These are phyloP conservation scores for Mareca strepera DNA, from an alignment of 2,797 vertebrate species.

Conservation along the genomic window DNA sequence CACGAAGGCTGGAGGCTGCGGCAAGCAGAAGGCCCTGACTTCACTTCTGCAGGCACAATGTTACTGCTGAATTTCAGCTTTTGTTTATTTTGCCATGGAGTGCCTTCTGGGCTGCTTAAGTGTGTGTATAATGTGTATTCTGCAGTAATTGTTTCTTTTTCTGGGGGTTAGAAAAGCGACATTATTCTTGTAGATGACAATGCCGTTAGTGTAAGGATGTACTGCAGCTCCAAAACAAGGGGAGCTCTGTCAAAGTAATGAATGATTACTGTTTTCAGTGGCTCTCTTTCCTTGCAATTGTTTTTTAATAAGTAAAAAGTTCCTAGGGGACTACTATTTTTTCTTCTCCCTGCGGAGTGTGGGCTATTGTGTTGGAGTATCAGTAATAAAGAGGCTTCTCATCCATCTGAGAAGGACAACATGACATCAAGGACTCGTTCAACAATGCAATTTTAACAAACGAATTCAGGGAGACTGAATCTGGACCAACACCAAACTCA, in stretches of 20 bases:
- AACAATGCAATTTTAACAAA: not conserved
- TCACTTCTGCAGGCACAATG: not conserved
- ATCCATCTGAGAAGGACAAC: not conserved
- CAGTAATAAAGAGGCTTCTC: not conserved
- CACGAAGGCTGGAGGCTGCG: not conserved
- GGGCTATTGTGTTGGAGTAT: not conserved
- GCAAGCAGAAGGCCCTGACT: not conserved
- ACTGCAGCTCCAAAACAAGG: not conserved
- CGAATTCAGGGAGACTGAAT: not conserved
- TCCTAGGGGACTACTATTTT: not conserved
- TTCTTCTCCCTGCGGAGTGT: not conserved
- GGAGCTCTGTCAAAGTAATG: not conserved
- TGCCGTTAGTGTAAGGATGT: not conserved
- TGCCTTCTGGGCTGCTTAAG: not conserved
- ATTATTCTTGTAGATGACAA: not conserved
- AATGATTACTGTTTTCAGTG: not conserved
- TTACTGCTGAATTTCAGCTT: not conserved
- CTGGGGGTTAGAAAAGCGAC: not conserved
- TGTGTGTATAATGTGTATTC: not conserved
- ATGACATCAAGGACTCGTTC: not conserved
- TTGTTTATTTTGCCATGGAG: not conserved
- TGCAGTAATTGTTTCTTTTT: not conserved
- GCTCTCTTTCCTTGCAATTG: not conserved
- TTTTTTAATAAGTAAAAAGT: slow-evolving; percentile 27
- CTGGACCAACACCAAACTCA: not conserved